phyloP scores from a whole-genome alignment of 92 coral and sea anemone genomes.

The Palythoa grandis region DNA sequence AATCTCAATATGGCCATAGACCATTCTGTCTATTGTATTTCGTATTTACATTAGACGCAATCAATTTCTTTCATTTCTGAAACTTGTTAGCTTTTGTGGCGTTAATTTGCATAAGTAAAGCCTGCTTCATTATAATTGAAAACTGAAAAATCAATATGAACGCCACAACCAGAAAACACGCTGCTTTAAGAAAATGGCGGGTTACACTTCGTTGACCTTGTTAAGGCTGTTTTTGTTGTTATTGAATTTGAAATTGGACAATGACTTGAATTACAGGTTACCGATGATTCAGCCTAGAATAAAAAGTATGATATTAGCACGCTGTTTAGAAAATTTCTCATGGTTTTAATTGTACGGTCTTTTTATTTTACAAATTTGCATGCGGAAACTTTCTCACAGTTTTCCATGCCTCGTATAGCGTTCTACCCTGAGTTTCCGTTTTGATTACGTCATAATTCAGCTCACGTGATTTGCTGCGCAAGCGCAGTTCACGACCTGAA shows the following conservation, averaged over 20 bases:
- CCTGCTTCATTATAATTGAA: constrained; percentile 35
- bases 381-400: constrained; percentile 33
- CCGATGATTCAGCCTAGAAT: background rate
- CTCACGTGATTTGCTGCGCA: constrained; percentile 45
- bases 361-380: background rate
- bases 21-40: constrained; percentile 8
- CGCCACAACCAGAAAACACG: constrained; percentile 26
- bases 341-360: constrained; percentile 20
- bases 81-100: constrained; percentile 42
- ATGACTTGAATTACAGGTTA: background rate
- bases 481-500: constrained; percentile 36
- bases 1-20: background rate
- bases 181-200: constrained; percentile 4
- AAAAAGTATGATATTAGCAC: background rate
- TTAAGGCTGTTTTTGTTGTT: constrained; percentile 5
- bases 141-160: constrained; percentile 37
- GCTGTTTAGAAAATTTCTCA: background rate
- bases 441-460: constrained; percentile 36
- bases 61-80: constrained; percentile 41
- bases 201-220: constrained; percentile 24
- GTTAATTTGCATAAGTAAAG: constrained; percentile 40
- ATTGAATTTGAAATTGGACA: background rate
- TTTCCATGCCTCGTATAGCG: background rate
- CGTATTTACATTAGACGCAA: constrained; percentile 17
- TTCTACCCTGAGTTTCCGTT: constrained; percentile 33